phyloP scores from a whole-genome alignment of 1,140 invertebrate genomes.

The Eriocheir sinensis region DNA sequence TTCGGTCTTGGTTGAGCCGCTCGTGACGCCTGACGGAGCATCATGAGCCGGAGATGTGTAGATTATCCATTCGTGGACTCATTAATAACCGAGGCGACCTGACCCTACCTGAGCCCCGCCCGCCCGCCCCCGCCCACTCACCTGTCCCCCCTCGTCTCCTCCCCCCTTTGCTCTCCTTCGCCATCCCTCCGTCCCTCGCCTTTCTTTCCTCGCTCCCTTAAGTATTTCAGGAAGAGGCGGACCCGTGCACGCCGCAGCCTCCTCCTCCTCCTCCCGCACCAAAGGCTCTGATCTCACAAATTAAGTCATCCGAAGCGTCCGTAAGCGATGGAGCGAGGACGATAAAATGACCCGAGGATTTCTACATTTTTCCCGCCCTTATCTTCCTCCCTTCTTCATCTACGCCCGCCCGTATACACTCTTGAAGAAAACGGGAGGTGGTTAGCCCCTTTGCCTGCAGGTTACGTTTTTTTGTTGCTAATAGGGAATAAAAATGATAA shows the following conservation, averaged over 20 bases:
- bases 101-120: conserved; percentile 41
- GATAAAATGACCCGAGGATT: background rate
- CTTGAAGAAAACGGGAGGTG: no score
- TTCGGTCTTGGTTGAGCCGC: conserved; percentile 63
- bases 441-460: no score
- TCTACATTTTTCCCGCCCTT: background rate
- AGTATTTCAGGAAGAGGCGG: conserved; percentile 2
- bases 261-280: background rate
- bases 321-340: background rate
- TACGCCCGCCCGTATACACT: no score
- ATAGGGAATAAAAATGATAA: no score
- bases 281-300: background rate
- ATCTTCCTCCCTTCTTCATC: background rate
- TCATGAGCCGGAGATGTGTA: conserved; percentile 68
- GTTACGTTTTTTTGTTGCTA: no score
- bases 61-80: conserved; percentile 71
- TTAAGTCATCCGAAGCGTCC: background rate
- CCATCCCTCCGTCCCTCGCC: background rate
- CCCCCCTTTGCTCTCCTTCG: background rate
- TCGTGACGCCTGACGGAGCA: conserved; percentile 70
- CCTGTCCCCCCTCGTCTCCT: background rate
- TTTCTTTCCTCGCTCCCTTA: conserved; percentile 7
- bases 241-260: background rate
- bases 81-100: conserved; percentile 66
- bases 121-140: background rate